Conservation (phyloP, 2,888 invertebrate genomes). For the Apotomis betuletana region DNA sequence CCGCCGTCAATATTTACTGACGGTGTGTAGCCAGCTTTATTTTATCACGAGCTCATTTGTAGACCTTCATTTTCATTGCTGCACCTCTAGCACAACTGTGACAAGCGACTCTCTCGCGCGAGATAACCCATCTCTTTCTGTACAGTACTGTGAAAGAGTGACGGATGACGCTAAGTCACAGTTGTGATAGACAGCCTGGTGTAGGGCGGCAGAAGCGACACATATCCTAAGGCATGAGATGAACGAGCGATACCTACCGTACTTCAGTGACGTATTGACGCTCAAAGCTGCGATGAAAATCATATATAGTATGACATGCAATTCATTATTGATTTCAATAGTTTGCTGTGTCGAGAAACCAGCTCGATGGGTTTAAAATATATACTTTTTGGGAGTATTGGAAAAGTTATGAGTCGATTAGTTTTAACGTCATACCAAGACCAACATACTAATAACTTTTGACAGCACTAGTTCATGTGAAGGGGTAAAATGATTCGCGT, state of each 20-base stretch:
- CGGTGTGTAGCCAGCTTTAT: constrained; percentile 7
- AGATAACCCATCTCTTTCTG: no score
- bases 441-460: constrained; percentile 7
- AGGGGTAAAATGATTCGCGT: no score
- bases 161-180: no score
- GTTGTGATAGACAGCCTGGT: not conserved
- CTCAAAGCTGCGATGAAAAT: not conserved
- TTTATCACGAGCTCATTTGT: constrained; percentile 1
- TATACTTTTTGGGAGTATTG: constrained; percentile 20
- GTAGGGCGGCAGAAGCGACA: constrained; percentile 10
- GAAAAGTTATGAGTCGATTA: not conserved
- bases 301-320: not conserved
- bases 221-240: constrained; percentile 26
- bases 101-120: no score
- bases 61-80: constrained; percentile 3
- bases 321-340: constrained; percentile 8
- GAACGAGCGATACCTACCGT: not conserved
- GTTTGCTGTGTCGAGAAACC: constrained; percentile 26
- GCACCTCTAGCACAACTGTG: no score
- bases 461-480: not conserved
- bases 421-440: not conserved
- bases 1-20: not conserved
- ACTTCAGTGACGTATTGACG: constrained; percentile 16
- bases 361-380: constrained; percentile 28
- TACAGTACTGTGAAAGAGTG: no score